phyloP scores from a whole-genome alignment of 2,888 invertebrate genomes.

The Dynastes maya region DNA sequence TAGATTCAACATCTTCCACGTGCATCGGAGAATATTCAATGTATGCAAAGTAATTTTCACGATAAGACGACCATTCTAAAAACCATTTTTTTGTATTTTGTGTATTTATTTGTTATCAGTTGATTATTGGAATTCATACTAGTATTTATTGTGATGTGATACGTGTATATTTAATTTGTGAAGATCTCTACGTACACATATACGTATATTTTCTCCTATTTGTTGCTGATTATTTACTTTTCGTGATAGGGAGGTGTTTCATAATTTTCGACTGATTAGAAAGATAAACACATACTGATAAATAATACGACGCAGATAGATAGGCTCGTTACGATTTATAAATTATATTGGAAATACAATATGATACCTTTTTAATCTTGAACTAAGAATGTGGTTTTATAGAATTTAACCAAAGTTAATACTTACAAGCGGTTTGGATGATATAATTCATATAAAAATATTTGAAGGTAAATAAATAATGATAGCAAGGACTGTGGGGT shows the following conservation, averaged over 20 bases:
- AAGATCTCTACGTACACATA: background rate
- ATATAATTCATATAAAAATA: too few species aligned
- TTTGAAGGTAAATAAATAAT: too few species aligned
- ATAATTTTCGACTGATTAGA: slow-evolving; percentile 24
- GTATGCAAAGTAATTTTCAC: background rate
- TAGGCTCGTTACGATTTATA: background rate
- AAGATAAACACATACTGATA: slow-evolving; percentile 26
- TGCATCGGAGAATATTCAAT: background rate
- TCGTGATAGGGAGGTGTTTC: slow-evolving; percentile 6
- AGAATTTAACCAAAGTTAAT: too few species aligned
- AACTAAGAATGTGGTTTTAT: too few species aligned
- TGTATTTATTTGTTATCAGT: background rate
- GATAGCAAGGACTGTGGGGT: too few species aligned
- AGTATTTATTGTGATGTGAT: slow-evolving; percentile 4
- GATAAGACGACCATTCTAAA: background rate
- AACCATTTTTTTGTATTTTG: background rate
- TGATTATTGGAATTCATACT: background rate
- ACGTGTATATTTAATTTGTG: background rate
- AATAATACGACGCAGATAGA: slow-evolving; percentile 23
- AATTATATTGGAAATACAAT: background rate
- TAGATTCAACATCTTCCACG: too few species aligned
- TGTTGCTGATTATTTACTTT: slow-evolving; percentile 31
- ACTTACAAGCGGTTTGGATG: too few species aligned
- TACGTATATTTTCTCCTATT: slow-evolving; percentile 17
- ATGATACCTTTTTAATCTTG: background rate